A percentile compares a stretch with the other conserved stretches of the same genome.
These are phyloP conservation scores for Agrochola lychnidis DNA, from an alignment of 2,888 invertebrate species.

Conservation along the genomic window DNA sequence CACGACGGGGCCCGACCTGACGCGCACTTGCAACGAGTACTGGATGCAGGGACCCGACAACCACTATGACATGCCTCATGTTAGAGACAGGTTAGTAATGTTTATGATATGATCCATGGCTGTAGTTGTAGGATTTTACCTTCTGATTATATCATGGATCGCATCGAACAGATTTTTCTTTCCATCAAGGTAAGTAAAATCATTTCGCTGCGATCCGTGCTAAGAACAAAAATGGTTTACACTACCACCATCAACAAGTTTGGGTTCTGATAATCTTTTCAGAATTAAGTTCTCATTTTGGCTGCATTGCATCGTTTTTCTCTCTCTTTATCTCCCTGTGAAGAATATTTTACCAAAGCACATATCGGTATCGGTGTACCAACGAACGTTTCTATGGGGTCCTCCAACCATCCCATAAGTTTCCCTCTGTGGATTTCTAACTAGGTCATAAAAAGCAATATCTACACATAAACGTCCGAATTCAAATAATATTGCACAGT, in stretches of 20 bases:
- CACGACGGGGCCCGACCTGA: constrained; percentile 82
- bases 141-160: neutral
- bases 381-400: neutral
- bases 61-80: constrained; percentile 86
- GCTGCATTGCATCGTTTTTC: neutral
- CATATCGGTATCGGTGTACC: neutral
- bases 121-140: constrained; percentile 1
- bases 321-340: neutral
- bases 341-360: neutral
- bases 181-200: too few species aligned
- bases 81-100: constrained; percentile 82
- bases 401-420: constrained; percentile 5
- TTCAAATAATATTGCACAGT: constrained; percentile 52
- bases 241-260: neutral
- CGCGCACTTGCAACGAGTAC: constrained; percentile 86
- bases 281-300: neutral
- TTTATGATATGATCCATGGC: too few species aligned
- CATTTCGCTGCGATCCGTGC: neutral
- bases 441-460: constrained; percentile 47
- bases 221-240: neutral
- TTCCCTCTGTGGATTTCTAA: constrained; percentile 24
- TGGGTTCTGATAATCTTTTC: neutral
- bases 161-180: too few species aligned
- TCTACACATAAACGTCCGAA: constrained; percentile 25
- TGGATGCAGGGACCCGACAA: constrained; percentile 87